A percentile compares a stretch with the other conserved stretches of the same genome.
Conservation (phyloP, 2,113 vertebrate species). For the Motacilla tschutschensis region DNA sequence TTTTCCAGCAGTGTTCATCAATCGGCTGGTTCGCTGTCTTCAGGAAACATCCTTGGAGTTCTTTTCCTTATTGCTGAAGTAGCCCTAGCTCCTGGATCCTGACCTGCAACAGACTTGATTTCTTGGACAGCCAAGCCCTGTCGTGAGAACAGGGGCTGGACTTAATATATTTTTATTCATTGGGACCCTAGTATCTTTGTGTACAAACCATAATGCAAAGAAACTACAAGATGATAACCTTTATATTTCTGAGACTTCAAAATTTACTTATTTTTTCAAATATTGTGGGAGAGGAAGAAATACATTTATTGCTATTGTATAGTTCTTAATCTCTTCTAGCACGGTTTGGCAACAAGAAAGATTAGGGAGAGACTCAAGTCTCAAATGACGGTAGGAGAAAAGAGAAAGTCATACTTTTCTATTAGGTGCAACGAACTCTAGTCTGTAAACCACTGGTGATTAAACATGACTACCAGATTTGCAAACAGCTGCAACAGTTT, state of each 20-base stretch:
- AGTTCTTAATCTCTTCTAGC: background rate
- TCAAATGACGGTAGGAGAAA: background rate
- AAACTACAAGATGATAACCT: background rate
- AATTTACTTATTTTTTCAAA: background rate
- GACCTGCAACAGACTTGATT: background rate
- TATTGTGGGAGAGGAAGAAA: background rate
- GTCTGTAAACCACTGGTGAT: background rate
- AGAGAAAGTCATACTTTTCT: background rate
- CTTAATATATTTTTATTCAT: background rate
- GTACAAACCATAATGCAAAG: background rate
- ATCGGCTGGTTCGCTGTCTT: background rate
- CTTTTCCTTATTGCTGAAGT: background rate
- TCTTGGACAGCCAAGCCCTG: background rate
- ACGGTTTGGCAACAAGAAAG: background rate
- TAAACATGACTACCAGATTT: conserved; percentile 8
- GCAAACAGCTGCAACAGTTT: conserved; percentile 16
- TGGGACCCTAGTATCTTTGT: background rate
- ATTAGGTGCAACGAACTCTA: background rate
- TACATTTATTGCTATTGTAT: background rate
- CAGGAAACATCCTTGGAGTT: background rate
- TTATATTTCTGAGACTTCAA: background rate
- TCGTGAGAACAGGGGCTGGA: background rate
- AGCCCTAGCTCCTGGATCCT: background rate
- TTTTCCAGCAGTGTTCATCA: background rate
- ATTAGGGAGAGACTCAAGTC: background rate